Evolutionary conservation across 2,113 vertebrate genomes (phyloP).

Genomic region (Telmatochromis sp.): DNA sequence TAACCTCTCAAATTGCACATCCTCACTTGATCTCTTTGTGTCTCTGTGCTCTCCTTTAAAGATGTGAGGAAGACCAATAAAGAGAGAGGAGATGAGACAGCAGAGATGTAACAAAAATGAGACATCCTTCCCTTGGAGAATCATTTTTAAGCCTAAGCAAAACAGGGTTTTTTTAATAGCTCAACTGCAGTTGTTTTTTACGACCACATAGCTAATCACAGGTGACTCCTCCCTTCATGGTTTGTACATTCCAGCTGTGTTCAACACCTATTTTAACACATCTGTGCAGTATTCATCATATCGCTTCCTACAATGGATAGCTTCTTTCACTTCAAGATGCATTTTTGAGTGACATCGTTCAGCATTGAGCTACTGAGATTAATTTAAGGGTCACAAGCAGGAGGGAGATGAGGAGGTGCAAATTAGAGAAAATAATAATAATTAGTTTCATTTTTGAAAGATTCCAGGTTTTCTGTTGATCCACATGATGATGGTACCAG

Average conservation of each 20-base stretch:
- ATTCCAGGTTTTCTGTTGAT: constrained; percentile 49
- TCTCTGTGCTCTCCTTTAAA: not conserved
- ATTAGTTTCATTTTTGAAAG: not conserved
- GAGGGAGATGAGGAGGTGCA: not conserved
- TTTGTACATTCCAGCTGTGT: not conserved
- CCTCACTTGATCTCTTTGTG: not conserved
- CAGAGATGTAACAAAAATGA: not conserved
- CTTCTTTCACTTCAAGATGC: not conserved
- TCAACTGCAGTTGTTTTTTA: not conserved
- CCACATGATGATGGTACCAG: not conserved
- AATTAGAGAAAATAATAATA: not conserved
- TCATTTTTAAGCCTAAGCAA: not conserved
- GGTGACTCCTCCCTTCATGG: not conserved
- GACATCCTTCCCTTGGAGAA: not conserved
- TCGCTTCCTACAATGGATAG: not conserved
- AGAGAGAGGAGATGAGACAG: not conserved
- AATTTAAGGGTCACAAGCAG: not conserved
- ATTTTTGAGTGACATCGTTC: not conserved
- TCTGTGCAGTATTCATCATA: not conserved
- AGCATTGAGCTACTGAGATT: not conserved
- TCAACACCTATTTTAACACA: not conserved
- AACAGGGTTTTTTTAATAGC: not conserved
- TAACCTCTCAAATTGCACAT: not conserved
- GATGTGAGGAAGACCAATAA: not conserved
- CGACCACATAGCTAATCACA: not conserved